A percentile compares a stretch with the other conserved stretches of the same genome.
Evolutionary conservation across 2,797 vertebrate genomes (phyloP).

Genomic region (Cryptoprocta ferox): DNA sequence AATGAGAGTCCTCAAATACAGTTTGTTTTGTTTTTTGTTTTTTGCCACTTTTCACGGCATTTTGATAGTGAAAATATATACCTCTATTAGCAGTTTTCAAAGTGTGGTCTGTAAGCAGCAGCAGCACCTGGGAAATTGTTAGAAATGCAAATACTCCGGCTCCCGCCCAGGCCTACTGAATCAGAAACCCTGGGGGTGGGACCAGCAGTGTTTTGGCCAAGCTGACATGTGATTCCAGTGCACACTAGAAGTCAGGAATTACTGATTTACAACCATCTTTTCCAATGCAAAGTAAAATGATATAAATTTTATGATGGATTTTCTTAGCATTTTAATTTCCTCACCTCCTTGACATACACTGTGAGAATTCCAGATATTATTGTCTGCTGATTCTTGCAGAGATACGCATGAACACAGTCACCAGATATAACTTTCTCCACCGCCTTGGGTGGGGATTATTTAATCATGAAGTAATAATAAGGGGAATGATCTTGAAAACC

Average conservation of each 20-base stretch:
- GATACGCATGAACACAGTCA: neutral
- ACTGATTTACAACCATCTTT: conserved; percentile 43
- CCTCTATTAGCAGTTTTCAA: neutral
- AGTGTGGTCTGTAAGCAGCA: neutral
- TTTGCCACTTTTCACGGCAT: conserved; percentile 48
- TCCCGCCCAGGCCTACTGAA: neutral
- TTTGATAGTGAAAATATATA: conserved; percentile 59
- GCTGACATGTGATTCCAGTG: neutral
- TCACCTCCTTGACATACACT: conserved; percentile 45
- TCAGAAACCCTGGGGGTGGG: neutral
- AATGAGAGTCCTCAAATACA: neutral
- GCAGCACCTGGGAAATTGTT: neutral
- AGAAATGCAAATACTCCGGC: neutral
- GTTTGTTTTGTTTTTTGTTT: conserved; percentile 39
- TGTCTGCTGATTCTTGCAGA: conserved; percentile 61
- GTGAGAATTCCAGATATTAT: neutral
- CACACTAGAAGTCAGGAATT: neutral
- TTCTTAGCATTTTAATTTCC: conserved; percentile 53
- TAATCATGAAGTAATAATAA: conserved; percentile 55
- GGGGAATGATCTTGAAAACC: conserved; percentile 64
- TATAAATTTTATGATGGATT: neutral
- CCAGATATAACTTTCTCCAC: conserved; percentile 6
- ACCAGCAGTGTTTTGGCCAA: neutral
- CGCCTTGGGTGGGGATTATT: conserved; percentile 28
- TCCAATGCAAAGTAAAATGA: conserved; percentile 51